These are phyloP conservation scores for Zosterops japonicus DNA, from an alignment of 2,113 vertebrate genomes.

Conservation along the genomic window DNA sequence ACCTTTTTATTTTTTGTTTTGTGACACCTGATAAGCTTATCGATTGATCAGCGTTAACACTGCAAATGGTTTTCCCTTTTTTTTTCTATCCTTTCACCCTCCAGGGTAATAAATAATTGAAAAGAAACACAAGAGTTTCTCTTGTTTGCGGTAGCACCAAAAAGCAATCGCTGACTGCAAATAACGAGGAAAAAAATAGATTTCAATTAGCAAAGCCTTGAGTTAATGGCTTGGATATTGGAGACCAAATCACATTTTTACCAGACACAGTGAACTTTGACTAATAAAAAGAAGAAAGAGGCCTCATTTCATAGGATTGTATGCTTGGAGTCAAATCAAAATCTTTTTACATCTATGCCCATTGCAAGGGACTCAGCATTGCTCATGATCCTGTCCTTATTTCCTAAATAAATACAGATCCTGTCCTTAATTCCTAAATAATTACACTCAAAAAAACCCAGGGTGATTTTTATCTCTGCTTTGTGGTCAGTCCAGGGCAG, in stretches of 20 bases:
- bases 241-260: neutral
- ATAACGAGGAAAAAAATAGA: neutral
- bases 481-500: neutral
- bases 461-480: neutral
- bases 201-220: neutral
- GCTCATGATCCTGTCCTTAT: neutral
- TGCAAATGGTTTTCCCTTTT: neutral
- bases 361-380: neutral
- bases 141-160: conserved; percentile 2
- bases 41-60: neutral
- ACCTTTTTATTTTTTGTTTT: too few relatives aligned
- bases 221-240: neutral
- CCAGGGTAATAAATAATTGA: neutral
- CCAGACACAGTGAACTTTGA: neutral
- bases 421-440: neutral
- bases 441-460: neutral
- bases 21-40: conserved; percentile 22
- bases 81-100: neutral
- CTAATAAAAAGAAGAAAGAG: neutral
- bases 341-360: neutral
- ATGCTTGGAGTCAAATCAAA: neutral
- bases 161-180: neutral
- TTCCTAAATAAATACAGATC: neutral
- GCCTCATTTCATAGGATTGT: neutral
- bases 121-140: neutral